Percentiles rank a stretch among this genome's conserved stretches.
Conservation (phyloP, 2,113 vertebrate species). For the Entelurus aequoreus region DNA sequence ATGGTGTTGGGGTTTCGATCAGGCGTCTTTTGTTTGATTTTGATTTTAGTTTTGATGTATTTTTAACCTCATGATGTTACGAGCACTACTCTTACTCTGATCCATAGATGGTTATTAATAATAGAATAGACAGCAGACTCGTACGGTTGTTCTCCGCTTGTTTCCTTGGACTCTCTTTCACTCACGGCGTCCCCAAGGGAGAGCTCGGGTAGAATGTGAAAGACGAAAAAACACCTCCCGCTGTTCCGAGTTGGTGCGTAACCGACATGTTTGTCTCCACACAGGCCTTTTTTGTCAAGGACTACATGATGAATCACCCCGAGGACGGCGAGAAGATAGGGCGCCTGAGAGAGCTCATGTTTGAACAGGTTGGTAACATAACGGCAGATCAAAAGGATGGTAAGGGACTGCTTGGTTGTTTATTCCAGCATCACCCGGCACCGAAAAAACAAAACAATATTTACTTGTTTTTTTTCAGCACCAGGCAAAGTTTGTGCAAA, state of each 20-base stretch:
- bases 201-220: constrained; percentile 36
- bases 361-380: constrained; percentile 83
- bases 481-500: no score
- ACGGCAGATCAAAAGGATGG: background rate
- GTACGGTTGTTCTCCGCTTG: background rate
- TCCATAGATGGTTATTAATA: constrained; percentile 1
- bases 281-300: constrained; percentile 96
- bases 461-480: no score
- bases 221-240: background rate
- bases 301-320: constrained; percentile 92
- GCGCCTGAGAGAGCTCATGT: constrained; percentile 92
- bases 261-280: constrained; percentile 50
- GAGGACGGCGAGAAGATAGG: constrained; percentile 97
- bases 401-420: background rate
- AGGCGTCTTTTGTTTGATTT: constrained; percentile 3
- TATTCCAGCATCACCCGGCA: background rate
- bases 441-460: background rate
- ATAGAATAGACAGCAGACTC: background rate
- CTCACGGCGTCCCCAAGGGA: constrained; percentile 8
- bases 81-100: constrained; percentile 1
- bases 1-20: background rate
- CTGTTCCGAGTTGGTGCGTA: constrained; percentile 26
- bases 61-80: background rate
- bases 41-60: background rate
- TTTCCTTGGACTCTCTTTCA: no score